phyloP scores from a whole-genome alignment of 2,113 vertebrate genomes.

The Brachionichthys hirsutus region DNA sequence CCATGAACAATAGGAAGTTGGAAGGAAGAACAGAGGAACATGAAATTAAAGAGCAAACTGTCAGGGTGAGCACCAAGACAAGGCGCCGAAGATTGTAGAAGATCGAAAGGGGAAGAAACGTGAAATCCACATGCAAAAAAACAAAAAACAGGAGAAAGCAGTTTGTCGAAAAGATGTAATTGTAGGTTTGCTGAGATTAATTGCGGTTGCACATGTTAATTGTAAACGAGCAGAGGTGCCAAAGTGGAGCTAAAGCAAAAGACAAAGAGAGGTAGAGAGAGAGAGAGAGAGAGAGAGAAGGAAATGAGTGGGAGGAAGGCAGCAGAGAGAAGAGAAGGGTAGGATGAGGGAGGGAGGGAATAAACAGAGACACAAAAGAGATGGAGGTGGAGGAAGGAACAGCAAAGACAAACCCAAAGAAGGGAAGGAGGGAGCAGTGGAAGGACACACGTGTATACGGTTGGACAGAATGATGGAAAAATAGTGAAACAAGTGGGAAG shows the following conservation, averaged over 20 bases:
- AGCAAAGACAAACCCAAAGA: constrained; percentile 55
- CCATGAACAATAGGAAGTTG: constrained; percentile 21
- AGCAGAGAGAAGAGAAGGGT: constrained; percentile 54
- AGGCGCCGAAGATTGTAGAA: constrained; percentile 4
- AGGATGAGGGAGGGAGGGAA: constrained; percentile 58
- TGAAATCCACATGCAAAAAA: constrained; percentile 28
- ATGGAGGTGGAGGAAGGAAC: constrained; percentile 70
- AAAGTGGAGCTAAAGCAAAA: constrained; percentile 30
- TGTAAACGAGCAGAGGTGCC: constrained; percentile 67
- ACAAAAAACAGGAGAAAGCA: constrained; percentile 14
- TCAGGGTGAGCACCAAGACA: constrained; percentile 2
- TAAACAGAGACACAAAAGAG: constrained; percentile 74
- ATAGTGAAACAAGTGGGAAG: constrained; percentile 17
- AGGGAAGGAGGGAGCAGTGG: constrained; percentile 38
- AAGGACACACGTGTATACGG: constrained; percentile 42
- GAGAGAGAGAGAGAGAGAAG: constrained; percentile 40
- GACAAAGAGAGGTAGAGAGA: constrained; percentile 7
- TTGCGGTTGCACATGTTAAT: constrained; percentile 77
- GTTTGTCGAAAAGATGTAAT: constrained; percentile 70
- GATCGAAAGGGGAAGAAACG: constrained; percentile 27
- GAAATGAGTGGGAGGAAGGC: constrained; percentile 62
- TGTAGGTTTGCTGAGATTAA: constrained; percentile 77
- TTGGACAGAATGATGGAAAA: constrained; percentile 55
- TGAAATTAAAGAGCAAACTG: constrained; percentile 9
- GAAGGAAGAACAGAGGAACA: background rate